Conservation (phyloP, 2,113 vertebrate species). For the Sisor rabdophorus region DNA sequence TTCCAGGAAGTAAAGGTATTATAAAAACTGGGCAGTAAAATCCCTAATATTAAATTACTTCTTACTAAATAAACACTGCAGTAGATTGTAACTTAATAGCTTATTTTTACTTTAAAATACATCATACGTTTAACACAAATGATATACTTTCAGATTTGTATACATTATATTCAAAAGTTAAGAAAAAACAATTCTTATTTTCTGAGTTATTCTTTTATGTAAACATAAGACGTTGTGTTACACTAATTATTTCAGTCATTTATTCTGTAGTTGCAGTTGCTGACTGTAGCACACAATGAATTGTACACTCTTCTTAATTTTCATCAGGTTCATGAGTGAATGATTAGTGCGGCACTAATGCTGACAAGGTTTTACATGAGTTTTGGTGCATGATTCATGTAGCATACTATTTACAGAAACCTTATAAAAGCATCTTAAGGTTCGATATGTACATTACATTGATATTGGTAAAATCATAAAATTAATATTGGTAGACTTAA, state of each 20-base stretch:
- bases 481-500: not conserved
- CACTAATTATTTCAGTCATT: not conserved
- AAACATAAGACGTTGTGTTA: not conserved
- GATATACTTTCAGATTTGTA: not conserved
- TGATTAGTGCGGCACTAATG: not conserved
- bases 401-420: not conserved
- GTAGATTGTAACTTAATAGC: not conserved
- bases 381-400: not conserved
- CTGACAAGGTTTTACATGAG: not conserved
- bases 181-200: no score
- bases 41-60: not conserved
- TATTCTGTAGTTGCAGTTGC: not conserved
- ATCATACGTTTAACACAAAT: not conserved
- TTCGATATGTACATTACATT: not conserved
- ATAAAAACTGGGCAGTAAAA: constrained; percentile 15
- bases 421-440: not conserved
- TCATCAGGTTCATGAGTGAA: not conserved
- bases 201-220: no score
- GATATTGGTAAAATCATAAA: no score
- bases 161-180: not conserved
- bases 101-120: not conserved
- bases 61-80: constrained; percentile 6
- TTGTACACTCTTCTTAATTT: not conserved
- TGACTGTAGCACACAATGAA: not conserved
- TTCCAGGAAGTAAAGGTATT: constrained; percentile 1